Evolutionary conservation across 2,113 vertebrate genomes (phyloP), one percentile per base, ranked within the genome.

Genomic region (Chunga burmeisteri): DNA sequence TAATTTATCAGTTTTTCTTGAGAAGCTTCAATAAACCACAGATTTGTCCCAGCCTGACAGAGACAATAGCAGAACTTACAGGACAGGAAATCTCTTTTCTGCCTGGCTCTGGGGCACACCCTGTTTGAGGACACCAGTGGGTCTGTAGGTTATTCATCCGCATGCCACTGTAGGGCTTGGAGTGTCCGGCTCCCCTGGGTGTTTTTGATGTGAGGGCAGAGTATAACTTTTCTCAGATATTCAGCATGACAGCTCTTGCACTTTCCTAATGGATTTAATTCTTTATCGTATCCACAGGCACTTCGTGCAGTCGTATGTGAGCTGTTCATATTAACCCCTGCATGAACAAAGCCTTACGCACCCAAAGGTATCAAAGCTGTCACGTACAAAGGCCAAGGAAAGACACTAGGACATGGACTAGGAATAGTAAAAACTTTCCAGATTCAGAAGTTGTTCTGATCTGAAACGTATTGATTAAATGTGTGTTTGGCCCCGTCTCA

Each of bases 401-500:
- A 84, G 80, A 47, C 84, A 46, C 22, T 49, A 40, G 88, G 91
- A 84, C 58, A 4, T 9, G 29, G 59, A 68, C 36, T 38, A 36
- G 82, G 72, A 56, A 52, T 32, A 55, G 70, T 59, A 84, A 94
- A 70, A 90, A 92, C 84, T 94, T 96, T 71, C 58, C 81, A 92
- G 92, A 65, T 72, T 81, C 83, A 81, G 77, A 49, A 70, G 73
- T 47, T 80, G 72, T 93, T 80, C 81, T 86, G 89, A 95, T 86
- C 56, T 66, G 86, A 94, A 96, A 90, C 74, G 62, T 93, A 96
- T 91, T 96, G 93, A 93, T 97, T 82, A 96, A 95, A 81, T 83
- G 74, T 13, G 81, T 82, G 79, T 93, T 95, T 96, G 96, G 93
- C 95, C 89, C 79, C 32, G 66, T 3, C 73, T 95, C 94, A 95